These are phyloP conservation scores for Spinibarbus caldwelli DNA, from an alignment of 2,797 vertebrate species.

Conservation along the genomic window DNA sequence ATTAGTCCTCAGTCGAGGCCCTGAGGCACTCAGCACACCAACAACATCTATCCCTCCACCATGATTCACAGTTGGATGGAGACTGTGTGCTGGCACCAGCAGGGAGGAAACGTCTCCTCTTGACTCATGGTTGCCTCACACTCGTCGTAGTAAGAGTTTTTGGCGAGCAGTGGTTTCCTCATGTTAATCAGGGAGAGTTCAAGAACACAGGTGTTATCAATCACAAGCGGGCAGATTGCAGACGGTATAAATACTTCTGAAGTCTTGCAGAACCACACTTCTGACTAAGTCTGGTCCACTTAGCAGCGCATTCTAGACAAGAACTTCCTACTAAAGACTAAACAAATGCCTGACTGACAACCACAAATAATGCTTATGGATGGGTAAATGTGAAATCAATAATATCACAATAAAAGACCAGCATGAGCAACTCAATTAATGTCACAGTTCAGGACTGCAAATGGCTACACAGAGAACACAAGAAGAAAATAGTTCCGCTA, in stretches of 20 bases:
- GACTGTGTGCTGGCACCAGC: not conserved
- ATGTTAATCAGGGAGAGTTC: not conserved
- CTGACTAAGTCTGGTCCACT: conserved; percentile 11
- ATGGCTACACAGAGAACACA: not conserved
- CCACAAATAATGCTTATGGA: not conserved
- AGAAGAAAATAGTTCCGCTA: too few species aligned
- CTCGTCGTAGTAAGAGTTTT: conserved; percentile 1
- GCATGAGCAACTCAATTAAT: too few species aligned
- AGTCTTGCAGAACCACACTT: not conserved
- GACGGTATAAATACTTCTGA: not conserved
- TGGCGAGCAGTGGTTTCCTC: not conserved
- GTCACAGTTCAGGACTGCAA: too few species aligned
- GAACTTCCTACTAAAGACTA: not conserved
- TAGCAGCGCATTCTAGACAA: not conserved
- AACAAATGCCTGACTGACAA: not conserved
- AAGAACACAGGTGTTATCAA: conserved; percentile 28
- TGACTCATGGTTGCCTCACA: too few species aligned
- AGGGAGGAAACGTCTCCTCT: conserved; percentile 29
- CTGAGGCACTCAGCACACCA: not conserved
- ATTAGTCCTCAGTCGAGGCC: not conserved
- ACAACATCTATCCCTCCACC: conserved; percentile 1
- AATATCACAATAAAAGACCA: not conserved
- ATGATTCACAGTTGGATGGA: conserved; percentile 26
- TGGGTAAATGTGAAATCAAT: not conserved
- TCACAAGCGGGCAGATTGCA: not conserved